A percentile compares a stretch with the other conserved stretches of the same genome.
phyloP scores from a whole-genome alignment of 2,797 vertebrate genomes.

The Argya squamiceps region DNA sequence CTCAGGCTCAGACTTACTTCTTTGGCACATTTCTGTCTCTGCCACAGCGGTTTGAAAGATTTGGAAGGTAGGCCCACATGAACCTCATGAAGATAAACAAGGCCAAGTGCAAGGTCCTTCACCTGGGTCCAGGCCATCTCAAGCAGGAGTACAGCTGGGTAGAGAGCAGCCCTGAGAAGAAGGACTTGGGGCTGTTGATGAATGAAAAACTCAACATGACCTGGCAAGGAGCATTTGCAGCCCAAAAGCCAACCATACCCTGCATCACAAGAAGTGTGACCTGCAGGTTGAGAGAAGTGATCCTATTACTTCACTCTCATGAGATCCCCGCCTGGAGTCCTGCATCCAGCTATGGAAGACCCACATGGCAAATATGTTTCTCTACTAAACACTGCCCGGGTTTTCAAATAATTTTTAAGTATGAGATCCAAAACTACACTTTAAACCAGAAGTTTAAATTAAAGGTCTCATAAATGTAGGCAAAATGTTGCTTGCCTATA shows the following conservation, averaged over 20 bases:
- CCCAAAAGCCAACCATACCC: not conserved
- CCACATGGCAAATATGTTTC: not conserved
- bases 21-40: not conserved
- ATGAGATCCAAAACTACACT: not conserved
- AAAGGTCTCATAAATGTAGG: not conserved
- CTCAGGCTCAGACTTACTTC: not conserved
- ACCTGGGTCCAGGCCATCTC: not conserved
- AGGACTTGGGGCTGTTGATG: not conserved
- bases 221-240: not conserved
- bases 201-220: not conserved
- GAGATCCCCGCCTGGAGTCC: not conserved
- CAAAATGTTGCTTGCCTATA: not conserved
- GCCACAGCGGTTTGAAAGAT: not conserved
- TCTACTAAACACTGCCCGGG: not conserved
- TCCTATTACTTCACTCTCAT: not conserved
- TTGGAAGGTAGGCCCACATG: rapidly evolving
- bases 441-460: not conserved
- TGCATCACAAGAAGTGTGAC: not conserved
- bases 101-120: not conserved
- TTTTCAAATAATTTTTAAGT: not conserved
- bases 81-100: not conserved
- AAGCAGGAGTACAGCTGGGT: not conserved
- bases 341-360: not conserved
- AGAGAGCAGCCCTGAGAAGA: not conserved
- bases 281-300: not conserved